Evolutionary conservation across 1,140 invertebrate genomes (phyloP), one percentile per base, ranked within the genome.

Genomic region (Brachionus asplanchnoidis): DNA sequence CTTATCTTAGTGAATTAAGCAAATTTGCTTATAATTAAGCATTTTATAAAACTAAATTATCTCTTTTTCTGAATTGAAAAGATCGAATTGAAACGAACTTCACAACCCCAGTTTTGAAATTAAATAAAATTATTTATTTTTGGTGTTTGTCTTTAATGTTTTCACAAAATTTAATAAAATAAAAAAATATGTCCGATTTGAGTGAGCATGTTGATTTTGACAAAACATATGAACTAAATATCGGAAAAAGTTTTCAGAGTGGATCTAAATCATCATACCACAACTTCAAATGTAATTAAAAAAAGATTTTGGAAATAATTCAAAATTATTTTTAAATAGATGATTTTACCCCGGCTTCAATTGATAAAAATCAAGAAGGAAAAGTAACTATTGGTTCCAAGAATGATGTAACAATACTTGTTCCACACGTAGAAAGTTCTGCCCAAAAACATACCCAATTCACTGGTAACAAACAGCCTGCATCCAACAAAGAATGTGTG

Each of bases 251-350:
- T 11, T 80, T 80, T 42, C 78, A 80, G 36, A 56, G n/a, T 11
- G 78, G 78, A 42, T 3, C 50, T 14, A 80, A 80, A 80, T 32
- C 60, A 23, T 80, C 78, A 11, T 80, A 56, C 32, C 78, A 80
- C 42, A 20, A 80, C 60, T 80, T 80, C 60, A 80, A 80, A 80
- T 80, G 78, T 80, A n/a, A n/a, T n/a, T n/a, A n/a, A n/a, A n/a
- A n/a, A n/a, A n/a, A n/a, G n/a, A n/a, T n/a, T n/a, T n/a, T n/a
- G n/a, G n/a, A n/a, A n/a, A n/a, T n/a, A n/a, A n/a, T n/a, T n/a
- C n/a, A n/a, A n/a, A 20, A 20, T 20, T 60, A 8, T 3, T 17
- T 26, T n/a, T 20, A 8, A 3, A 3, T 12, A 83, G 80, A 83
- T 83, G 80, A 83, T 17, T 83, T 83, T 50, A 83, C 56, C 14